Evolutionary conservation across 2,113 vertebrate species (phyloP).

Genomic region (Centropristis striata): DNA sequence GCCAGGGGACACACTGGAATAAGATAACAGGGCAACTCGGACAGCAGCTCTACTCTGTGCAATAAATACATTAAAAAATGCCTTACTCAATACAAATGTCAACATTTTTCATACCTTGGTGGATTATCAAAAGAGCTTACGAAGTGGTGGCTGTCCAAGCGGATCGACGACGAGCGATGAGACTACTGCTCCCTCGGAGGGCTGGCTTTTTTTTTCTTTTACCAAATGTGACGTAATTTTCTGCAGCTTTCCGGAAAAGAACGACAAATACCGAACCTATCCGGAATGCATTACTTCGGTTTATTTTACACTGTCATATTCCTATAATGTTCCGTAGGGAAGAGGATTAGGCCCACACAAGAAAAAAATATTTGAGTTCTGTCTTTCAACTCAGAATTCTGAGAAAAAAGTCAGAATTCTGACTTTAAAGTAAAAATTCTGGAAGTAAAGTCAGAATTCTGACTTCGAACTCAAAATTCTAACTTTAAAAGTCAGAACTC

Average conservation of each 20-base stretch:
- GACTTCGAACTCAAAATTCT: too few relatives aligned
- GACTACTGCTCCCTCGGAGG: slow-evolving; percentile 6
- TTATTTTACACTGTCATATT: neutral
- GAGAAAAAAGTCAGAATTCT: too few relatives aligned
- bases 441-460: too few relatives aligned
- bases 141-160: neutral
- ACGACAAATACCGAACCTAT: slow-evolving; percentile 9
- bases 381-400: too few relatives aligned
- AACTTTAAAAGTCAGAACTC: too few relatives aligned
- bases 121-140: neutral
- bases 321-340: neutral
- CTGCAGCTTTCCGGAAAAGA: slow-evolving; percentile 67
- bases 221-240: slow-evolving; percentile 60
- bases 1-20: neutral
- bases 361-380: too few relatives aligned
- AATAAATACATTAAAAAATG: neutral
- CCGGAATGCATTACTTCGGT: neutral
- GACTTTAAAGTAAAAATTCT: too few relatives aligned
- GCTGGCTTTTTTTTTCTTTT: slow-evolving; percentile 17
- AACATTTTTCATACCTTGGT: slow-evolving; percentile 41
- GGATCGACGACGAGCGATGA: slow-evolving; percentile 49
- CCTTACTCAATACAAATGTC: fast-evolving
- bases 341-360: too few relatives aligned
- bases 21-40: fast-evolving
- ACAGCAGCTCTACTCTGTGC: neutral